phyloP scores from a whole-genome alignment of 2,888 invertebrate genomes.

The Drosophila longiperda region DNA sequence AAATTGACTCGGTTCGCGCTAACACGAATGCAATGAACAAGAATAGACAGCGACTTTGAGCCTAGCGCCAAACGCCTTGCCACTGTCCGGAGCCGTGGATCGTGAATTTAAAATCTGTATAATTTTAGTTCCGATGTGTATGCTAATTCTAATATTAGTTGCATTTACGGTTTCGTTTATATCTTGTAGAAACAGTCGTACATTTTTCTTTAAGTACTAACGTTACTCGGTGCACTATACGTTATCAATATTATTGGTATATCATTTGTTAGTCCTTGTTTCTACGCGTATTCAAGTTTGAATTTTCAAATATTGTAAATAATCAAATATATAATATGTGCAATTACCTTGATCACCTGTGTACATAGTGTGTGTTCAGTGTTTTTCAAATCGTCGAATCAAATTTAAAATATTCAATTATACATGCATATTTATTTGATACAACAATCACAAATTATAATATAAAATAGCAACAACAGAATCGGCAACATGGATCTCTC shows the following conservation, averaged over 20 bases:
- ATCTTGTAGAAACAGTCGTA: background rate
- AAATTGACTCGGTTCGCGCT: conserved; percentile 37
- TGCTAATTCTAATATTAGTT: conserved; percentile 27
- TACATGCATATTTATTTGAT: background rate
- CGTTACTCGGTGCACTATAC: too few relatives aligned
- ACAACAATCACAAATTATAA: background rate
- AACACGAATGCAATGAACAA: conserved; percentile 20
- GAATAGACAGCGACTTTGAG: conserved; percentile 32
- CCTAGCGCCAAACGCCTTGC: conserved; percentile 12
- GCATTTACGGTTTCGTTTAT: conserved; percentile 33
- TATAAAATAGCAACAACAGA: background rate
- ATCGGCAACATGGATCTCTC: conserved; percentile 90
- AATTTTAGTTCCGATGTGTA: conserved; percentile 23
- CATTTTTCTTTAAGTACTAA: background rate
- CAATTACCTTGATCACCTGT: background rate
- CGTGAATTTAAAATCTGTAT: conserved; percentile 37
- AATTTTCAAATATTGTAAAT: background rate
- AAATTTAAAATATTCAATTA: background rate
- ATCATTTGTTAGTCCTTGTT: background rate
- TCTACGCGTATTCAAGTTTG: background rate
- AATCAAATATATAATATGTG: background rate
- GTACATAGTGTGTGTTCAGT: conserved; percentile 4
- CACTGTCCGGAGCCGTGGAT: conserved; percentile 32
- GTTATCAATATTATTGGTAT: background rate
- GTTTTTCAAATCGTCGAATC: background rate